These are phyloP conservation scores for Sipha maydis DNA, from an alignment of 2,888 invertebrate species.

Conservation along the genomic window DNA sequence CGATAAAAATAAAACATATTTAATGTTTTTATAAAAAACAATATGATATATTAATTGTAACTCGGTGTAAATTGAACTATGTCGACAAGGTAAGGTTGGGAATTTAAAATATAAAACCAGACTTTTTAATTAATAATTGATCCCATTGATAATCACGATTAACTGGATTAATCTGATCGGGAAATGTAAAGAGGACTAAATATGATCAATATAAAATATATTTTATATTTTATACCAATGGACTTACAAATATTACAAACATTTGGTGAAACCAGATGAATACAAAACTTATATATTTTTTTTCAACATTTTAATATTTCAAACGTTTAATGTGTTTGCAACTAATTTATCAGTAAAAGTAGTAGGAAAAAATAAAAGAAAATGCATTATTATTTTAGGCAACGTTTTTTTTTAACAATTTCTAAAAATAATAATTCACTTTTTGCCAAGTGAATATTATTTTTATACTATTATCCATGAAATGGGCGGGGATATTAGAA, in stretches of 20 bases:
- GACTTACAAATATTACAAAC: background rate
- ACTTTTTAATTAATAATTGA: too few relatives aligned
- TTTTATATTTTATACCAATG: too few relatives aligned
- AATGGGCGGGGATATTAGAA: background rate
- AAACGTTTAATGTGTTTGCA: background rate
- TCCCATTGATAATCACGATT: too few relatives aligned
- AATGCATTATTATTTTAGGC: background rate
- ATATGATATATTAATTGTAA: too few relatives aligned
- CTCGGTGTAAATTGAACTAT: too few relatives aligned
- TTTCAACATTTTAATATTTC: background rate
- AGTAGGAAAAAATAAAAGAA: background rate
- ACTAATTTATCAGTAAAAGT: background rate
- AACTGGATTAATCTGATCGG: too few relatives aligned
- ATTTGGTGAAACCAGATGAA: background rate
- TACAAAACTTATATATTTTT: background rate
- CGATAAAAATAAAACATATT: too few relatives aligned
- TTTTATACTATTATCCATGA: conserved; percentile 5
- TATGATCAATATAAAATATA: too few relatives aligned
- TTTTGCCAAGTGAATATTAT: conserved; percentile 46
- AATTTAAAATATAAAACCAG: too few relatives aligned
- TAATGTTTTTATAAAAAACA: too few relatives aligned
- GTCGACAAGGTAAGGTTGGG: too few relatives aligned
- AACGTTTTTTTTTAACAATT: conserved; percentile 5
- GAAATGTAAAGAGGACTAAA: background rate
- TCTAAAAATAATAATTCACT: conserved; percentile 23